Base-by-base conservation (phyloP, 2,797 vertebrate species). In the Tachyglossus aculeatus region DNA sequence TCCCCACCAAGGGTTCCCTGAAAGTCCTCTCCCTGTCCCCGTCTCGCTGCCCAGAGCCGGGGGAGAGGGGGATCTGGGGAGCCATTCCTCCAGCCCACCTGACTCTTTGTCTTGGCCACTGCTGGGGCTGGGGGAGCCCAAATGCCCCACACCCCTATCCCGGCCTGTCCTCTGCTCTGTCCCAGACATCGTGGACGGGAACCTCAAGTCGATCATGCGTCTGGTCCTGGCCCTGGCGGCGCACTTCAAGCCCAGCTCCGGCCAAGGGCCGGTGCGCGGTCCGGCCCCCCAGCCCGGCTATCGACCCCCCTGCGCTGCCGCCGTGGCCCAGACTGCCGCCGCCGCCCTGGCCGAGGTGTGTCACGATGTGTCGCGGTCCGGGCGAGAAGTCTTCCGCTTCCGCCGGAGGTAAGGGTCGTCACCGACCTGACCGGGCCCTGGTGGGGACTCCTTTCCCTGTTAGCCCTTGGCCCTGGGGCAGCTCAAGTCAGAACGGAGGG, bases 191-290 rank as follows among this genome's bases (percentile, higher is more conserved):
- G 94, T 99, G 14, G 96, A 99, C 2, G 97, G 97, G 16, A 98
- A 99, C 89, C 86, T 99, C 78, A 99, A 99, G 89, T 96, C 96
- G 38, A 94, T 94, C 63, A 98, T 99, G 98, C 94, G 97, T 89
- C 87, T 99, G 61, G 96, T 99, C 86, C 92, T 99, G 76, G 97
- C 96, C 4, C 80, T 99, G 83, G 98, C 98, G 3, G 98, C 97
- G 66, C 98, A 99, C 80, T 99, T 99, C 91, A 99, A 98, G 71
- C 97, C 98, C 0, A 92, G 93, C 57, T 90, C 82, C 0, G 87
- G 90, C 41, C 74, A 89, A 39, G 87, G 89, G 1, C 85, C 91
- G 88, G 94, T 77, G 86, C 78, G 86, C 15, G 61, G 77, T 0
- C 79, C 82, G 56, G 65, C 33, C 1, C 11, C 65, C 0, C 24